phyloP scores from a whole-genome alignment of 2,113 vertebrate species.

The Laterallus jamaicensis region DNA sequence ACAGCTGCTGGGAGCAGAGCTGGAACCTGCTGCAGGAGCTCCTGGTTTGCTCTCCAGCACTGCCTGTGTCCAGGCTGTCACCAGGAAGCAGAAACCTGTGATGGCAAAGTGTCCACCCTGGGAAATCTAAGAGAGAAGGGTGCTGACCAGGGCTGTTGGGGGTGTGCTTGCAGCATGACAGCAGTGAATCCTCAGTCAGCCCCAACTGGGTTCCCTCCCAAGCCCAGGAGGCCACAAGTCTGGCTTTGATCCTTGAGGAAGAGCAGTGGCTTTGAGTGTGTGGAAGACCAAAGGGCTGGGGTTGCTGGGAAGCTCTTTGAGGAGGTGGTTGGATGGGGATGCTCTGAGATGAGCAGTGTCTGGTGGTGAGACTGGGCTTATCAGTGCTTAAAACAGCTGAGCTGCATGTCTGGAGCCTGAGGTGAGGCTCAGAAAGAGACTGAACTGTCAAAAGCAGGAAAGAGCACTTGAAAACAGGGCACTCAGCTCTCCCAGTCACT shows the following conservation, averaged over 20 bases:
- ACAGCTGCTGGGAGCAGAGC: background rate
- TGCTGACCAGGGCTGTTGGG: background rate
- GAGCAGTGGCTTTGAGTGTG: slow-evolving; percentile 51
- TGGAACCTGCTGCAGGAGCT: background rate
- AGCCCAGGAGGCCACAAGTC: no score
- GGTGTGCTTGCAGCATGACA: fast-evolving
- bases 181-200: fast-evolving
- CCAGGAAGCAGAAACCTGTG: background rate
- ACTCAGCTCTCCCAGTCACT: background rate
- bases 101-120: background rate
- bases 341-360: slow-evolving; percentile 65
- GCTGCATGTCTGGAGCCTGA: background rate
- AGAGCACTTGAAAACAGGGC: background rate
- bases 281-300: slow-evolving; percentile 66
- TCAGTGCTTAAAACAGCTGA: fast-evolving
- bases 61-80: background rate
- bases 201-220: background rate
- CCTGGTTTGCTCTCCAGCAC: background rate
- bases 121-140: background rate
- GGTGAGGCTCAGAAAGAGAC: background rate
- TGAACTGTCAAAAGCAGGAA: background rate
- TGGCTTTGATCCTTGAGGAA: slow-evolving; percentile 37
- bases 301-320: slow-evolving; percentile 59
- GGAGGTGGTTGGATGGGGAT: slow-evolving; percentile 69
- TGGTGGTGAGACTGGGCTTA: slow-evolving; percentile 30